These are phyloP conservation scores for Tenthredo distinguenda DNA, from an alignment of 2,888 invertebrate species.

Conservation along the genomic window DNA sequence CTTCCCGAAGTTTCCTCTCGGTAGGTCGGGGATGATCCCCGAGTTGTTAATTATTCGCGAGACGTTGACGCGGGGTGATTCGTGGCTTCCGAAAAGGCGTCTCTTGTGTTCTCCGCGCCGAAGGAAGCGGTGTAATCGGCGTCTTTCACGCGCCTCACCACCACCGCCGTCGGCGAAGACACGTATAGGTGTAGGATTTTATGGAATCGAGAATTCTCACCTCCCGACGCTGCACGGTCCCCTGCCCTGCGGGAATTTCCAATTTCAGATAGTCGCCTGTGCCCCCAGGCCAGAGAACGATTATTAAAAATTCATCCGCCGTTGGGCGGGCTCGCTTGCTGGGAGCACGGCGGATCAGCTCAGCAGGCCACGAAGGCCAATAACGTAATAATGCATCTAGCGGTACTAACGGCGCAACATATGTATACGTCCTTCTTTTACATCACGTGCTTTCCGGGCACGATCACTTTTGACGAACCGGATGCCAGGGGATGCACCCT, in stretches of 20 bases:
- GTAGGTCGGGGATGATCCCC: neutral
- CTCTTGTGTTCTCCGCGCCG: neutral
- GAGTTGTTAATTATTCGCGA: conserved; percentile 16
- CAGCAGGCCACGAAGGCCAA: conserved; percentile 41
- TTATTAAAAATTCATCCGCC: conserved; percentile 51
- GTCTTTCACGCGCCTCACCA: neutral
- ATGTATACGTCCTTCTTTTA: neutral
- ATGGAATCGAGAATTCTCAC: conserved; percentile 38
- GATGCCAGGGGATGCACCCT: neutral
- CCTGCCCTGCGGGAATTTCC: conserved; percentile 45
- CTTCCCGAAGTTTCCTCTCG: neutral
- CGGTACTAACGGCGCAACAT: neutral
- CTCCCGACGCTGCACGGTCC: conserved; percentile 1
- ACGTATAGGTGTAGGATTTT: neutral
- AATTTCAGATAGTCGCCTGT: conserved; percentile 49
- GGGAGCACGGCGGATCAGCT: neutral
- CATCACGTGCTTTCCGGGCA: neutral
- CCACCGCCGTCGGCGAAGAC: neutral
- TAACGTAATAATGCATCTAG: conserved; percentile 48
- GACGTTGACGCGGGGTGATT: conserved; percentile 7
- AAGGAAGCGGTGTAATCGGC: neutral
- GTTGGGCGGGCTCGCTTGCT: neutral
- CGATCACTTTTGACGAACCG: neutral
- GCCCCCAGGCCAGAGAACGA: conserved; percentile 25
- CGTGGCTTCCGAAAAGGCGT: neutral